Percentiles rank a stretch among this genome's conserved stretches.
These are phyloP conservation scores for Eutrigla gurnardus DNA, from an alignment of 2,797 vertebrate genomes.

Conservation along the genomic window DNA sequence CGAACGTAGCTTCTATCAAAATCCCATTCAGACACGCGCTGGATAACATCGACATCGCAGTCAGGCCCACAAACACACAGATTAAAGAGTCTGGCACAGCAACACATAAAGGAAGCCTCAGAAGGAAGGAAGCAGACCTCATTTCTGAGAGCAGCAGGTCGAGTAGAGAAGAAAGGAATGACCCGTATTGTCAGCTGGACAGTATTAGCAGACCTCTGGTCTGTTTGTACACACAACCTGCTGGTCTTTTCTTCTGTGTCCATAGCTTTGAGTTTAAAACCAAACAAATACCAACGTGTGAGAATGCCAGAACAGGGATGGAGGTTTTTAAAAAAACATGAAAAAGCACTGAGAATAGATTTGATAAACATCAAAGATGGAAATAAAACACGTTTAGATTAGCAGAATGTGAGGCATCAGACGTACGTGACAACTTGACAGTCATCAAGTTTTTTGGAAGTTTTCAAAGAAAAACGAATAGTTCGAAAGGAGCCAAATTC, in stretches of 20 bases:
- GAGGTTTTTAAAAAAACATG: conserved; percentile 9
- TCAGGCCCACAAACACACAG: conserved; percentile 1
- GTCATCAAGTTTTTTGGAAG: conserved; percentile 11
- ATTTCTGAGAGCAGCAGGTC: conserved; percentile 59
- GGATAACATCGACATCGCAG: conserved; percentile 21
- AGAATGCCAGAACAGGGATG: conserved; percentile 27
- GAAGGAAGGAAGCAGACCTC: conserved; percentile 60
- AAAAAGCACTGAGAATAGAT: conserved; percentile 30
- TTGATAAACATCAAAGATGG: conserved; percentile 17
- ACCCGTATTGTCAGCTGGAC: conserved; percentile 66
- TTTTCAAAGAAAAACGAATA: conserved; percentile 18
- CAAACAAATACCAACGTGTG: conserved; percentile 49
- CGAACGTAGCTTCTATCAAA: conserved; percentile 45
- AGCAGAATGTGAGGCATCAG: background rate
- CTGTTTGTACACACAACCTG: conserved; percentile 57
- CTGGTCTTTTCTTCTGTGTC: conserved; percentile 66
- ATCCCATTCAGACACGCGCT: conserved; percentile 52
- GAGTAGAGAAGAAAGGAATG: conserved; percentile 65
- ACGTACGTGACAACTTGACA: conserved; percentile 1
- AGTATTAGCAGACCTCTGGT: conserved; percentile 59
- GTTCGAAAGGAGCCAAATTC: background rate
- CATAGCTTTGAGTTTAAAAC: conserved; percentile 41
- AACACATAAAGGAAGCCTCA: conserved; percentile 42
- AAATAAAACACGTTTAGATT: background rate
- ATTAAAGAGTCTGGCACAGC: conserved; percentile 47